Base-by-base conservation (phyloP, 2,888 invertebrate genomes). In the Digitonthophagus gazella region DNA sequence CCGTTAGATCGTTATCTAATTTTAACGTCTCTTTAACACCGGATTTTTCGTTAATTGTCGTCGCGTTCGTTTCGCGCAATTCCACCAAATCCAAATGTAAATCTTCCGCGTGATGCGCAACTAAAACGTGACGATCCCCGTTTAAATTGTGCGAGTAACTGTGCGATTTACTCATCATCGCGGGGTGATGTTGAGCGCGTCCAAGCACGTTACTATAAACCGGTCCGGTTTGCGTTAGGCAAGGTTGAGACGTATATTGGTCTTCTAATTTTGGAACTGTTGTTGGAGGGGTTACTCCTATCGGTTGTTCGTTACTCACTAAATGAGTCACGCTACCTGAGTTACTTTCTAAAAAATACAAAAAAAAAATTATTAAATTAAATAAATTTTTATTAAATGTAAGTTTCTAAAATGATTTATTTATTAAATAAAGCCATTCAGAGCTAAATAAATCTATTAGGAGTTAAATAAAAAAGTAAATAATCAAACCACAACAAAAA, bases 321-420 rank as follows among this genome's bases (percentile, higher is more conserved):
- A 90, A 83, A 78, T 89, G 89, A 68, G 88, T 88, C 80, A 89
- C 85, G 80, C 89, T 89, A 82, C 88, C 89, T 74, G 88, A 87
- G 79, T 89, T 86, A 76, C 85, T 89, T 83, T 88, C 89, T 89
- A 85, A 76, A 65, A 56, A 28, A 58, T n/a, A n/a, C n/a, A n/a
- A n/a, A n/a, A 44, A 5, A 44, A 44, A 44, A 11, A 8, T 44
- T 44, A 44, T 3, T 2, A 8, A 44, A 44, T 6, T 44, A 44
- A 44, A 8, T 2, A 44, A 44, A 44, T 8, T 8, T 44, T 44
- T 8, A 44, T 3, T 44, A 3, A 44, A 44, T 3, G 6, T n/a
- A n/a, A n/a, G 2, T 44, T 44, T 44, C 28, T 44, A 44, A 44
- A 1, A 8, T 44, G 2, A 44, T 44, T 1, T 2, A 44, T n/a